Percentiles rank a stretch among this genome's conserved stretches.
These are phyloP conservation scores for Brachyhypopomus occidentalis DNA, from an alignment of 2,113 vertebrate species.

Conservation along the genomic window DNA sequence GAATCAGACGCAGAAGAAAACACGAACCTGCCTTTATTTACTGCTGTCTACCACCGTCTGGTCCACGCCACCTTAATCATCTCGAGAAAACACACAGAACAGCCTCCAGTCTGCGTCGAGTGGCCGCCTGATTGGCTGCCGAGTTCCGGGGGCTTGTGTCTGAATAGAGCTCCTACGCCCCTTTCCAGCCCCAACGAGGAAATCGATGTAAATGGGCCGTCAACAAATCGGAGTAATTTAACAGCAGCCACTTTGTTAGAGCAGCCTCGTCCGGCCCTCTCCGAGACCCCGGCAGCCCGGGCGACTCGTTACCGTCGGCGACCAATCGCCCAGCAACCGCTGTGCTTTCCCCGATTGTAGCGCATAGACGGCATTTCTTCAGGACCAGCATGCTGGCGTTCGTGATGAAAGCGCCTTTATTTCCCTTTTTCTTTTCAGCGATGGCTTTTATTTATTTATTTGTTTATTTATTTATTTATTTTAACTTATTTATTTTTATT, in stretches of 20 bases:
- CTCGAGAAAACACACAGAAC: neutral
- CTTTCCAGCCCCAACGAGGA: conserved; percentile 40
- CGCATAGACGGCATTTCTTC: neutral
- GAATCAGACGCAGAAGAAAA: neutral
- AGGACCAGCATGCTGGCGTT: neutral
- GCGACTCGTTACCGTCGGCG: conserved; percentile 48
- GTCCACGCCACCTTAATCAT: neutral
- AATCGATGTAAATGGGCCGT: conserved; percentile 58
- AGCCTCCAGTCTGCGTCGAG: neutral
- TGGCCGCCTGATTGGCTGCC: neutral
- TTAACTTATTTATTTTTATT: neutral
- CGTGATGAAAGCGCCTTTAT: neutral
- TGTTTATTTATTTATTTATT: neutral
- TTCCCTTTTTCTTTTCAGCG: too few species aligned
- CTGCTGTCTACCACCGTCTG: neutral
- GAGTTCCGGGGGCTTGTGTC: neutral
- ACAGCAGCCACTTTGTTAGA: conserved; percentile 55
- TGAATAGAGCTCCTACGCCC: neutral
- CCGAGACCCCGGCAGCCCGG: conserved; percentile 25
- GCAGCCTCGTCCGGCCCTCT: conserved; percentile 35
- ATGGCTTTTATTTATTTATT: too few species aligned
- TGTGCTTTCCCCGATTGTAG: neutral
- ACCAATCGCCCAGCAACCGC: conserved; percentile 53
- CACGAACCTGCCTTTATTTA: neutral
- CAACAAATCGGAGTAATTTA: conserved; percentile 60